phyloP scores from a whole-genome alignment of 2,888 invertebrate genomes.

The Isoperla grammatica region DNA sequence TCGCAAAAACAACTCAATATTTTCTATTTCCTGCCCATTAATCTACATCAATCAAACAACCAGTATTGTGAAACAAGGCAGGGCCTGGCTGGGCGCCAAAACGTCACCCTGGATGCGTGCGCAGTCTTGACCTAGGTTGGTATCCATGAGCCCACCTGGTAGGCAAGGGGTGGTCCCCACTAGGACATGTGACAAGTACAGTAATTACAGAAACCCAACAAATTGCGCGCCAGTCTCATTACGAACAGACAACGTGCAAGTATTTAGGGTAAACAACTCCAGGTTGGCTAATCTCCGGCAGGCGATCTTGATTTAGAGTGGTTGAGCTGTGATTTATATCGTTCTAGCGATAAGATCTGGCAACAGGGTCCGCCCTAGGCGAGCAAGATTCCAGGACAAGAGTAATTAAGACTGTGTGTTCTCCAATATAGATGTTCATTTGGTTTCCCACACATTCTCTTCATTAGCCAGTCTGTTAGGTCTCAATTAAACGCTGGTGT shows the following conservation, averaged over 20 bases:
- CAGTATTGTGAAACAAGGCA: too few species aligned
- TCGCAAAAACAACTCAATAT: too few species aligned
- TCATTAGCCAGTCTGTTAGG: slow-evolving; percentile 13
- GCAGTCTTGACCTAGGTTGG: too few species aligned
- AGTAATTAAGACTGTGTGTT: background rate
- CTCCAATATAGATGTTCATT: slow-evolving; percentile 1
- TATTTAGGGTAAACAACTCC: slow-evolving; percentile 1
- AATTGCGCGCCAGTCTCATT: slow-evolving; percentile 14
- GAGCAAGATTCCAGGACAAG: slow-evolving; percentile 2
- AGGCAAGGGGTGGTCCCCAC: background rate
- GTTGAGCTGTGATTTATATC: slow-evolving; percentile 14
- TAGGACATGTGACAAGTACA: slow-evolving; percentile 5
- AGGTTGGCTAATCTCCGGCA: background rate
- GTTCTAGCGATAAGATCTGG: background rate
- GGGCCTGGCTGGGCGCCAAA: too few species aligned
- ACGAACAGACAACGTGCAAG: background rate
- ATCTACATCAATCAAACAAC: too few species aligned
- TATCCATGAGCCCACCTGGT: too few species aligned
- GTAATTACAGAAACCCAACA: slow-evolving; percentile 11
- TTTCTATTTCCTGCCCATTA: too few species aligned
- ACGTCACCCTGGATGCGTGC: too few species aligned
- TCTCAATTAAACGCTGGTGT: slow-evolving; percentile 5
- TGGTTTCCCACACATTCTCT: slow-evolving; percentile 14
- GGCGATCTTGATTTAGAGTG: slow-evolving; percentile 12
- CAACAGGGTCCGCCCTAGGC: slow-evolving; percentile 8